Evolutionary conservation across 1,140 invertebrate genomes (phyloP).

Genomic region (Heliconius eleuchia): DNA sequence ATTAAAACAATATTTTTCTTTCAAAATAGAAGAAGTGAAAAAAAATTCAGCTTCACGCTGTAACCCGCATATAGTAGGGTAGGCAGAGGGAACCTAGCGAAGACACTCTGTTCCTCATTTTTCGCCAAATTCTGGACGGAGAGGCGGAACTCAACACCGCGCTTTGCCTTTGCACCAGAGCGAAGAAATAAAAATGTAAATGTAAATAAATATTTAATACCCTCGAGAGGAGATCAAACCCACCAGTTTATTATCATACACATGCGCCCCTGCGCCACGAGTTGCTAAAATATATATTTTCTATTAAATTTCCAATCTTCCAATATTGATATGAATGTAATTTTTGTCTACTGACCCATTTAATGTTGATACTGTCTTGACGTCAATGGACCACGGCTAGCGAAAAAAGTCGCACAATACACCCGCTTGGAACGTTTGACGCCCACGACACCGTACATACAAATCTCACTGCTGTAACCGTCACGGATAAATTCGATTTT

Average conservation of each 20-base stretch:
- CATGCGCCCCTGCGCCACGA: too few species aligned
- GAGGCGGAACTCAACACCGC: too few species aligned
- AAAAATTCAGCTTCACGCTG: too few species aligned
- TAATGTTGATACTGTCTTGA: constrained; percentile 73
- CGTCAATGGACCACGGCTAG: constrained; percentile 62
- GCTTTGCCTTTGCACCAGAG: too few species aligned
- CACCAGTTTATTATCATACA: too few species aligned
- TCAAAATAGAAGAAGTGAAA: neutral
- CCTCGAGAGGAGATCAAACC: too few species aligned
- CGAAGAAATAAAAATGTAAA: too few species aligned
- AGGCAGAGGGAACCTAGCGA: too few species aligned
- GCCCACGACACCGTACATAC: constrained; percentile 46
- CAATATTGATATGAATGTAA: constrained; percentile 19
- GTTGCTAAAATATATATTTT: neutral
- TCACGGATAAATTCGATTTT: neutral
- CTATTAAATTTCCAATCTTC: neutral
- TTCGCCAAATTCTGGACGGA: too few species aligned
- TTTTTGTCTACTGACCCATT: constrained; percentile 72
- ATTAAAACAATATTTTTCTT: neutral
- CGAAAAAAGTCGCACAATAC: constrained; percentile 49
- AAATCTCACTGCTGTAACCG: neutral
- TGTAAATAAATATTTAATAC: too few species aligned
- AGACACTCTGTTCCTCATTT: too few species aligned
- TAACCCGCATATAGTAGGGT: too few species aligned
- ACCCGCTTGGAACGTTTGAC: constrained; percentile 21